These are phyloP conservation scores for Mercenaria mercenaria DNA, from an alignment of 1,140 invertebrate genomes.

Conservation along the genomic window DNA sequence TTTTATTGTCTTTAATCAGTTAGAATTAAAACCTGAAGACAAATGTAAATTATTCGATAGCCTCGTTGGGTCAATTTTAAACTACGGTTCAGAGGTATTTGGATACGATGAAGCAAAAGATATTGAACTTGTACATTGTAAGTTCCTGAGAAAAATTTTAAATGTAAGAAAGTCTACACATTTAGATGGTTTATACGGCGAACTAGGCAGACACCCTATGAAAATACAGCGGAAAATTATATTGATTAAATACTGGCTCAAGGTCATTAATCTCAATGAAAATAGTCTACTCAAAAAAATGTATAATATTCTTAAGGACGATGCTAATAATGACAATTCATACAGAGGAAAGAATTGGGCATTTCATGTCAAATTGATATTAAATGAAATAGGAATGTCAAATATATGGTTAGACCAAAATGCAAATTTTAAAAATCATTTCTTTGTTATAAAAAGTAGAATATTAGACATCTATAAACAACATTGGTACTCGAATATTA, in stretches of 20 bases:
- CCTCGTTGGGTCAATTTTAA: background rate
- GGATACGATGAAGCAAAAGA: too few species aligned
- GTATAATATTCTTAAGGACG: background rate
- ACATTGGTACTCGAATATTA: background rate
- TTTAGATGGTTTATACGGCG: too few species aligned
- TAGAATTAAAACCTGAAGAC: background rate
- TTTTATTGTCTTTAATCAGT: too few species aligned
- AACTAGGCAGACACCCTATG: too few species aligned
- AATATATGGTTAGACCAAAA: slow-evolving; percentile 20
- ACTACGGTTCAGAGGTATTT: slow-evolving; percentile 15
- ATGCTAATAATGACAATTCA: too few species aligned
- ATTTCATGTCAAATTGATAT: background rate
- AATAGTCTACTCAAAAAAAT: background rate
- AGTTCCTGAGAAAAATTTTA: slow-evolving; percentile 9
- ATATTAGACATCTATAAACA: slow-evolving; percentile 33
- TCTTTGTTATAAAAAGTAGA: background rate
- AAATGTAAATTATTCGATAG: slow-evolving; percentile 31
- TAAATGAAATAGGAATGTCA: slow-evolving; percentile 20
- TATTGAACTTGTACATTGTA: too few species aligned
- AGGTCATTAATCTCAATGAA: background rate
- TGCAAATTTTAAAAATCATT: background rate
- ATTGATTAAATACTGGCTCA: too few species aligned
- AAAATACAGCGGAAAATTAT: background rate
- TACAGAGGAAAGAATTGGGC: background rate
- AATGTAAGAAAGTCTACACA: too few species aligned